phyloP scores from a whole-genome alignment of 64 coral and sea anemone species.

The Orbicella faveolata region DNA sequence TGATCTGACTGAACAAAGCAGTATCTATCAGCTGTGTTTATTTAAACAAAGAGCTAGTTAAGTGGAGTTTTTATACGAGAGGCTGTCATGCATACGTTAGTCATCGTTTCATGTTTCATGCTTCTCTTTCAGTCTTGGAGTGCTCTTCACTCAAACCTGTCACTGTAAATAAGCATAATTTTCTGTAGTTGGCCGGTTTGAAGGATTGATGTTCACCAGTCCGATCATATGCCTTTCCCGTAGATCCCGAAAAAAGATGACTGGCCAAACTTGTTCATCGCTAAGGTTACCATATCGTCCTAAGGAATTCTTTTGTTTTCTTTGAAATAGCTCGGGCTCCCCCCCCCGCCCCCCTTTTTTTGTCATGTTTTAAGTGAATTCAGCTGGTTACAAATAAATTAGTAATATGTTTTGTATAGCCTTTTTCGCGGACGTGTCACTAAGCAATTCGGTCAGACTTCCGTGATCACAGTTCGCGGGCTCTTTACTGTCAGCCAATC shows the following conservation, averaged over 20 bases:
- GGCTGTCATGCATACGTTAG: background rate
- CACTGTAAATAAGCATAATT: background rate
- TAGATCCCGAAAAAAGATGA: too few species aligned
- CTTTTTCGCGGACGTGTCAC: background rate
- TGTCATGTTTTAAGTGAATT: background rate
- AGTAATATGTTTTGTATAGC: background rate
- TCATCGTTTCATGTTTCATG: background rate
- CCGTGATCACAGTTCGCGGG: constrained; percentile 53
- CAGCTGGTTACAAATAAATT: background rate
- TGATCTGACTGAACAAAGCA: background rate
- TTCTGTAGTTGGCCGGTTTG: background rate
- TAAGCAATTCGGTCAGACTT: constrained; percentile 21
- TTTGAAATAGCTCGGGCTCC: background rate
- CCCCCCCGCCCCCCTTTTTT: background rate
- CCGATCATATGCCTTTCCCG: too few species aligned
- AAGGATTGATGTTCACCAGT: too few species aligned
- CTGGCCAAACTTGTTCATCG: background rate
- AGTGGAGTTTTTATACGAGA: background rate
- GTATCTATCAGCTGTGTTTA: background rate
- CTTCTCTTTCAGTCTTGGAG: background rate
- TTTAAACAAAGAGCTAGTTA: background rate
- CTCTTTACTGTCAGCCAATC: constrained; percentile 63
- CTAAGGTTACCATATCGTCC: background rate
- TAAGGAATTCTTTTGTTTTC: background rate
- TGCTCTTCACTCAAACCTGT: background rate